phyloP scores from a whole-genome alignment of 2,888 invertebrate genomes.

The Sinohyriopsis cumingii region DNA sequence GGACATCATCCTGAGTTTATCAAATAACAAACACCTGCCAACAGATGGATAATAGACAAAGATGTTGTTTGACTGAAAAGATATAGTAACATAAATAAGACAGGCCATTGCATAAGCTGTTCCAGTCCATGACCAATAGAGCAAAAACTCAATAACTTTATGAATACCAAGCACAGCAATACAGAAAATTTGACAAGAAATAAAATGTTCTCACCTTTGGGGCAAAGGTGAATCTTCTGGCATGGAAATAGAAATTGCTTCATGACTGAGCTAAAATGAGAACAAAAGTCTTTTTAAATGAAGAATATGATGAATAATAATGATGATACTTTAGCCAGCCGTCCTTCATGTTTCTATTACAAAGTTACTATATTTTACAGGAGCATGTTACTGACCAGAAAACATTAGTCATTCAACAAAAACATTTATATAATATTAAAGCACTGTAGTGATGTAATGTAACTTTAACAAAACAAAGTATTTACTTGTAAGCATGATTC shows the following conservation, averaged over 20 bases:
- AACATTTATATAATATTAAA: too few species aligned
- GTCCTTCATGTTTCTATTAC: too few species aligned
- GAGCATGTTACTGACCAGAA: too few species aligned
- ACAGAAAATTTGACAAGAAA: not conserved
- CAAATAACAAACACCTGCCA: too few species aligned
- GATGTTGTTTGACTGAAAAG: not conserved
- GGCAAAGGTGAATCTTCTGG: constrained; percentile 97
- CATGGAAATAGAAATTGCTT: constrained; percentile 91
- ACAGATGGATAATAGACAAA: too few species aligned
- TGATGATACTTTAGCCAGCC: not conserved
- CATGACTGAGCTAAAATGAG: constrained; percentile 72
- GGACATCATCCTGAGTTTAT: too few species aligned
- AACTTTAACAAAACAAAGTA: too few species aligned
- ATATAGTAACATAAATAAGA: not conserved
- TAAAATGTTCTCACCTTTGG: constrained; percentile 74
- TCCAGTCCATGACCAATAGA: not conserved
- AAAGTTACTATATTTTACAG: too few species aligned
- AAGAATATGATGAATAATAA: constrained; percentile 1
- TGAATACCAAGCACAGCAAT: not conserved
- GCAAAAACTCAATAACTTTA: not conserved
- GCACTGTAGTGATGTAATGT: too few species aligned
- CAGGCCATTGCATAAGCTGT: not conserved
- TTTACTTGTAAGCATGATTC: too few species aligned
- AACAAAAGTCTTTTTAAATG: not conserved
- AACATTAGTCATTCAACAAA: too few species aligned